Evolutionary conservation across 2,113 vertebrate species (phyloP).

Genomic region (Phalacrocorax aristotelis): DNA sequence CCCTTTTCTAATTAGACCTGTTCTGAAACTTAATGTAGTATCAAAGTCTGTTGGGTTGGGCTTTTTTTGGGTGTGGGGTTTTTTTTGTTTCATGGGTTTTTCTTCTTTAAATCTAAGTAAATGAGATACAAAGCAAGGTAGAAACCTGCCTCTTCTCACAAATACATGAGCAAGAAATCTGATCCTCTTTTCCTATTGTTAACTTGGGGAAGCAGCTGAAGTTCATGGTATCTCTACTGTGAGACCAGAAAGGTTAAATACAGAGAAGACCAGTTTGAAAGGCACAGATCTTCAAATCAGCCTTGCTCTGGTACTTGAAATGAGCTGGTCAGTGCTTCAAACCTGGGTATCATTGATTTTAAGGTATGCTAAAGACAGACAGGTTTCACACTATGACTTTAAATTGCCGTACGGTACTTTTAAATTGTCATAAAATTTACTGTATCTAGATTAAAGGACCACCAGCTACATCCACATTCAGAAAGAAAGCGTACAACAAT

Average conservation of each 20-base stretch:
- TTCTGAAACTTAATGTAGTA: neutral
- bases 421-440: neutral
- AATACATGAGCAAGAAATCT: neutral
- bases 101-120: neutral
- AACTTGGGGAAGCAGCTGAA: neutral
- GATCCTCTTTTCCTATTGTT: neutral
- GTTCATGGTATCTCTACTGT: neutral
- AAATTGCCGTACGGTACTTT: neutral
- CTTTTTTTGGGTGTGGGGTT: no score
- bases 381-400: neutral
- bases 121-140: neutral
- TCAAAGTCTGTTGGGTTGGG: neutral
- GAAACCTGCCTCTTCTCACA: neutral
- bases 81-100: neutral
- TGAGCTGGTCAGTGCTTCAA: neutral
- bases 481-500: neutral
- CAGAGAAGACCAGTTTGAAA: neutral
- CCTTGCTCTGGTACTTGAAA: neutral
- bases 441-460: neutral
- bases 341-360: neutral
- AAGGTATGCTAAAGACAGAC: neutral
- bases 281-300: neutral
- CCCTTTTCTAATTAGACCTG: neutral
- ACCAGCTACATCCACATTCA: neutral
- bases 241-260: neutral